These are phyloP conservation scores for Patiria miniata DNA, from an alignment of 35 echinoderm and acorn worm species.

Conservation along the genomic window DNA sequence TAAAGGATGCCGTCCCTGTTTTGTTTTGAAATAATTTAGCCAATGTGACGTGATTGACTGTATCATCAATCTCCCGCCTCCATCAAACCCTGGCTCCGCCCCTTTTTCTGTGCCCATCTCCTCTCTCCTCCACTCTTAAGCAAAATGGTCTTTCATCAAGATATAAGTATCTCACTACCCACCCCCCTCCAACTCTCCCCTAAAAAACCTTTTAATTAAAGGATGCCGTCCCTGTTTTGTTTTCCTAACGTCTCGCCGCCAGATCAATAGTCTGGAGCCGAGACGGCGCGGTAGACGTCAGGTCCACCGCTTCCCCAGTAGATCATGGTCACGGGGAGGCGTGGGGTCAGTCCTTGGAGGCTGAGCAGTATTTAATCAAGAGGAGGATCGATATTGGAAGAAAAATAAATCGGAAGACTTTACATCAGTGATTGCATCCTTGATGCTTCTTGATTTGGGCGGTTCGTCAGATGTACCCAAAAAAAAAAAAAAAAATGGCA, in stretches of 20 bases:
- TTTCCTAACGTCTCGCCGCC: no score
- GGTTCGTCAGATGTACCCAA: no score
- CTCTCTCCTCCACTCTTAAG: not conserved
- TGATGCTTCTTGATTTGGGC: no score
- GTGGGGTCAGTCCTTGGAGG: not conserved
- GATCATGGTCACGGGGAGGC: slow-evolving; percentile 11
- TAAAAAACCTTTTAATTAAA: not conserved
- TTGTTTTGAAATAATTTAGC: no score
- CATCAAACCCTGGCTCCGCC: not conserved
- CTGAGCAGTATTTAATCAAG: not conserved
- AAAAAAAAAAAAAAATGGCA: no score
- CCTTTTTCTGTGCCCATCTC: not conserved
- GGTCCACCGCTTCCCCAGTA: not conserved
- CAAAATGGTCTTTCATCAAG: not conserved
- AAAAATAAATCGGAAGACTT: no score
- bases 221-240: not conserved
- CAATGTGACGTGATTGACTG: no score
- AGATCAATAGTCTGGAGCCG: slow-evolving; percentile 25
- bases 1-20: not conserved
- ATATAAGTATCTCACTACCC: not conserved
- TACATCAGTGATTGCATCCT: no score
- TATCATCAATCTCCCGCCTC: no score
- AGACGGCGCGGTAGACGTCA: no score
- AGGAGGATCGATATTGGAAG: no score
- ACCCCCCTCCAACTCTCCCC: not conserved